These are phyloP conservation scores for Sinelater perroti DNA, from an alignment of 2,888 invertebrate species.

Conservation along the genomic window DNA sequence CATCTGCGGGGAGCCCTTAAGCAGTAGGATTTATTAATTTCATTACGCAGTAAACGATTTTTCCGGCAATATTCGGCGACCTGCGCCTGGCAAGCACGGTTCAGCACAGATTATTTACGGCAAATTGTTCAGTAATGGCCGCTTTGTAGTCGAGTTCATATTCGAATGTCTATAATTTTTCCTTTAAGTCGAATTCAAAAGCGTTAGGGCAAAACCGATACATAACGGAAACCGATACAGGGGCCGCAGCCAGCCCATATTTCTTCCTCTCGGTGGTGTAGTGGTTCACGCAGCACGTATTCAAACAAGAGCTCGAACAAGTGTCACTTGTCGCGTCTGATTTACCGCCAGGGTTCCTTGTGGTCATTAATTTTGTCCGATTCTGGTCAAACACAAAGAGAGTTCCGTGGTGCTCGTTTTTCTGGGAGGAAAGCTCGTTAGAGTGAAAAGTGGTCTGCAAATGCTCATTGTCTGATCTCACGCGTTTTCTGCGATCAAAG, in stretches of 20 bases:
- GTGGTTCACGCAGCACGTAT: slow-evolving; percentile 33
- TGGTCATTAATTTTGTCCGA: slow-evolving; percentile 33
- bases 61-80: not conserved
- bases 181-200: not conserved
- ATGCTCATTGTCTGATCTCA: no score
- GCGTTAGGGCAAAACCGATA: slow-evolving; percentile 13
- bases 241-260: slow-evolving; percentile 25
- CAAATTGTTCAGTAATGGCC: no score
- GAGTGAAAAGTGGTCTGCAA: not conserved
- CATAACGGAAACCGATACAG: slow-evolving; percentile 26
- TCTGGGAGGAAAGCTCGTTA: slow-evolving; percentile 8
- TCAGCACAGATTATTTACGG: no score
- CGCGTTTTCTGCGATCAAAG: no score
- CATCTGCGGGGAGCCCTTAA: slow-evolving; percentile 21
- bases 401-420: slow-evolving; percentile 12
- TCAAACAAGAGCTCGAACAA: slow-evolving; percentile 34
- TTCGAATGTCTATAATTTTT: no score
- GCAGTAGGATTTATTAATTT: no score
- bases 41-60: not conserved
- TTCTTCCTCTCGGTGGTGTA: slow-evolving; percentile 28
- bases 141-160: no score
- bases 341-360: slow-evolving; percentile 32
- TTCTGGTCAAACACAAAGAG: slow-evolving; percentile 26
- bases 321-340: slow-evolving; percentile 35
- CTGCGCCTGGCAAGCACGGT: not conserved